These are phyloP conservation scores for Semaprochilodus insignis DNA, from an alignment of 2,797 vertebrate species.

Conservation along the genomic window DNA sequence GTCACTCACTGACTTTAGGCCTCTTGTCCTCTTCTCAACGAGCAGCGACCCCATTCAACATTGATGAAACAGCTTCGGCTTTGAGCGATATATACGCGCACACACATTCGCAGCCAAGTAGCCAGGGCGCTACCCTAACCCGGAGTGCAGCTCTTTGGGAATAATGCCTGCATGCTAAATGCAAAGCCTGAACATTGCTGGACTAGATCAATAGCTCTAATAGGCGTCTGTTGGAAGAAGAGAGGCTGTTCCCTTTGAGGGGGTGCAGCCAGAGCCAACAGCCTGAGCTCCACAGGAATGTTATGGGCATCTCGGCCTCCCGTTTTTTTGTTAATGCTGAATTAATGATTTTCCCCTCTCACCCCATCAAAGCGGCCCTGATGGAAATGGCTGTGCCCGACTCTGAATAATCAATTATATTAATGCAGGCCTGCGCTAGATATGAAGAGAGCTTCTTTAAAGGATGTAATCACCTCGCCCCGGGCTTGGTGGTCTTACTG, in stretches of 20 bases:
- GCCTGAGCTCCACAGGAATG: conserved; percentile 61
- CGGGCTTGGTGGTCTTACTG: conserved; percentile 43
- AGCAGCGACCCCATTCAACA: conserved; percentile 41
- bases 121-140: conserved; percentile 26
- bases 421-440: conserved; percentile 63
- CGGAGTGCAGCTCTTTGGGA: conserved; percentile 34
- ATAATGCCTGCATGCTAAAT: conserved; percentile 48
- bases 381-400: conserved; percentile 55
- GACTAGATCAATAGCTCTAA: conserved; percentile 79
- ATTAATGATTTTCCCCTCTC: conserved; percentile 78
- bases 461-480: conserved; percentile 56
- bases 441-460: conserved; percentile 58
- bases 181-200: conserved; percentile 66
- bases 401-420: conserved; percentile 63
- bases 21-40: conserved; percentile 46
- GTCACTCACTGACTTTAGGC: conserved; percentile 48
- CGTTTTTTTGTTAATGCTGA: conserved; percentile 72
- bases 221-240: conserved; percentile 73
- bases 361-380: conserved; percentile 64
- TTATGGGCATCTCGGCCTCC: conserved; percentile 68
- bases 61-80: conserved; percentile 43
- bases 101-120: conserved; percentile 26
- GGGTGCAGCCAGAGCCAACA: conserved; percentile 65
- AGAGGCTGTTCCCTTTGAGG: conserved; percentile 70
- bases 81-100: conserved; percentile 31